These are phyloP conservation scores for Micrasema longulum DNA, from an alignment of 1,140 invertebrate genomes.

Conservation along the genomic window DNA sequence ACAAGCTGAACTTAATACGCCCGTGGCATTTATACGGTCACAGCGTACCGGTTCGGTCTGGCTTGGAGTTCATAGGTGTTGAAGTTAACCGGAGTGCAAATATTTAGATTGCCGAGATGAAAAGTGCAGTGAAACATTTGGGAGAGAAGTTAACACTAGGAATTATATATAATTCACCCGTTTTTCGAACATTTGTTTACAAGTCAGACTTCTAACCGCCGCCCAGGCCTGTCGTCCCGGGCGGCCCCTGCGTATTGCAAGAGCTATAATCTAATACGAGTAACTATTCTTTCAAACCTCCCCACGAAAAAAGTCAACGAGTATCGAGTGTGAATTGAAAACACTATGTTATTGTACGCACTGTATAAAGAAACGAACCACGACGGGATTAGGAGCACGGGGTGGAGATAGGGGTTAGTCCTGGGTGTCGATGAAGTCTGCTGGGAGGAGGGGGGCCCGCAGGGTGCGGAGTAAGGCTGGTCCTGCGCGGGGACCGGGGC, in stretches of 20 bases:
- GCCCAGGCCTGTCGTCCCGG: background rate
- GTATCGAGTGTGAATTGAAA: slow-evolving; percentile 33
- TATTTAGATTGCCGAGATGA: too few relatives aligned
- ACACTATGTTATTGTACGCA: slow-evolving; percentile 49
- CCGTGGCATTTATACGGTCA: too few relatives aligned
- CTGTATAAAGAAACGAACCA: slow-evolving; percentile 38
- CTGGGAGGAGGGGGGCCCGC: slow-evolving; percentile 9
- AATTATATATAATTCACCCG: slow-evolving; percentile 34
- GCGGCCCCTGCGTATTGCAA: slow-evolving; percentile 35
- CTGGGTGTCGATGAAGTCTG: slow-evolving; percentile 13
- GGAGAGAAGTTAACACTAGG: slow-evolving; percentile 11
- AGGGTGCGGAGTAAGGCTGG: slow-evolving; percentile 40
- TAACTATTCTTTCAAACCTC: slow-evolving; percentile 51
- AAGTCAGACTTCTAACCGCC: slow-evolving; percentile 31
- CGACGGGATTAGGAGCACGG: slow-evolving; percentile 20
- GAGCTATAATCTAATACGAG: slow-evolving; percentile 53
- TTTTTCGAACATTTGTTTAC: slow-evolving; percentile 38
- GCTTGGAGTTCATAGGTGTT: too few relatives aligned
- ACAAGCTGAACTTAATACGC: too few relatives aligned
- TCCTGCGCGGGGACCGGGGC: slow-evolving; percentile 23
- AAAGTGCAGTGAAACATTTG: too few relatives aligned
- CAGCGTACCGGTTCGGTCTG: too few relatives aligned
- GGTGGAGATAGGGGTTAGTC: background rate
- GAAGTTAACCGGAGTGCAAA: too few relatives aligned
- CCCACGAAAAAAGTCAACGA: slow-evolving; percentile 37